Percentiles rank a stretch among this genome's conserved stretches.
phyloP scores from a whole-genome alignment of 2,113 vertebrate genomes.

The Ailuropoda melanoleuca region DNA sequence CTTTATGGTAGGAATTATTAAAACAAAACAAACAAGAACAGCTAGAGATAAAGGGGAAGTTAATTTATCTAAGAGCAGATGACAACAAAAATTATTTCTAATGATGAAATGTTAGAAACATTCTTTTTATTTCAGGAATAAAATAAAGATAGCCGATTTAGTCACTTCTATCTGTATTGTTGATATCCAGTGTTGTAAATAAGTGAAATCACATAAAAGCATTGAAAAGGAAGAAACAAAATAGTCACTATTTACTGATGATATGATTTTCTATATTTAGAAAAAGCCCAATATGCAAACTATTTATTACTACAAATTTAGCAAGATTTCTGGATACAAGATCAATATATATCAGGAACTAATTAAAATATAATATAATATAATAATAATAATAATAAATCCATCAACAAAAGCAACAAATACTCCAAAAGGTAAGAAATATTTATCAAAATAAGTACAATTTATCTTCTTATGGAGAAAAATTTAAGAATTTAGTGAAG shows the following conservation, averaged over 20 bases:
- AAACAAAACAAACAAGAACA: neutral
- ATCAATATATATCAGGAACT: neutral
- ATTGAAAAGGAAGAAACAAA: neutral
- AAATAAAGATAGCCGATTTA: neutral
- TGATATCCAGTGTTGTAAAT: neutral
- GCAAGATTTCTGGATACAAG: neutral
- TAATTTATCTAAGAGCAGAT: neutral
- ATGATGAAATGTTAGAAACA: neutral
- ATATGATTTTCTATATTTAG: neutral
- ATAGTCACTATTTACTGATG: neutral
- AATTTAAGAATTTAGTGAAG: neutral
- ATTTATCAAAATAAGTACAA: neutral
- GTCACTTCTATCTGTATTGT: neutral
- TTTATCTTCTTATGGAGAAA: neutral
- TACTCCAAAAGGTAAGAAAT: neutral
- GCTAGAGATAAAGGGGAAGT: neutral
- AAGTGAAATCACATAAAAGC: neutral
- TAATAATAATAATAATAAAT: neutral
- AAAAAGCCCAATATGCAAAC: neutral
- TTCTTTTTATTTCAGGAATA: neutral
- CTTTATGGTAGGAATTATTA: neutral
- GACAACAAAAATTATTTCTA: neutral
- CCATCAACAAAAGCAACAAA: neutral
- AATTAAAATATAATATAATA: constrained; percentile 43
- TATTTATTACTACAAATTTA: neutral